phyloP scores from a whole-genome alignment of 2,888 invertebrate species.

The Acanthosepion esculentum region DNA sequence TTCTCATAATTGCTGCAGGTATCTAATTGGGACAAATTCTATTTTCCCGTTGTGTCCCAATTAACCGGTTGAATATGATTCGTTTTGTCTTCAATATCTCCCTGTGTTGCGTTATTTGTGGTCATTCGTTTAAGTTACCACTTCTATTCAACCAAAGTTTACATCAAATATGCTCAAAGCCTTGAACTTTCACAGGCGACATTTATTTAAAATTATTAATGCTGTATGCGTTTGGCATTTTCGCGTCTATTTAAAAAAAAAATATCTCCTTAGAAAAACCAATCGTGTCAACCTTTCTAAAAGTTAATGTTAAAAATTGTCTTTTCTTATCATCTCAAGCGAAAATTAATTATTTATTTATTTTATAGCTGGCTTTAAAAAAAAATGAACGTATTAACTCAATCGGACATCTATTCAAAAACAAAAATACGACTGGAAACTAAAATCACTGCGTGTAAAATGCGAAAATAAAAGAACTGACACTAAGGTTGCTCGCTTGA shows the following conservation, averaged over 20 bases:
- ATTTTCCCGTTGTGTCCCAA: no score
- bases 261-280: neutral
- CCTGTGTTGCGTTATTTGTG: no score
- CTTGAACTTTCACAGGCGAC: neutral
- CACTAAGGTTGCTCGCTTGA: neutral
- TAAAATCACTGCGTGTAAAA: neutral
- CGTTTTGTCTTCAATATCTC: no score
- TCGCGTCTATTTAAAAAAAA: neutral
- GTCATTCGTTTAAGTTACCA: no score
- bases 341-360: neutral
- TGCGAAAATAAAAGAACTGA: neutral
- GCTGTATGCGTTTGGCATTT: neutral
- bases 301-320: neutral
- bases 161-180: no score
- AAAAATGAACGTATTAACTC: conserved; percentile 5
- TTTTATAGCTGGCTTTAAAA: neutral
- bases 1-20: no score
- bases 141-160: no score
- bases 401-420: neutral
- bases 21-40: no score
- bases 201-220: neutral
- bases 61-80: no score
- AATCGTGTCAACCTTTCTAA: neutral
- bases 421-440: neutral
- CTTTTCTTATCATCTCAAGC: neutral